Conservation (phyloP, 2,113 vertebrate species). For the Petromus typicus region DNA sequence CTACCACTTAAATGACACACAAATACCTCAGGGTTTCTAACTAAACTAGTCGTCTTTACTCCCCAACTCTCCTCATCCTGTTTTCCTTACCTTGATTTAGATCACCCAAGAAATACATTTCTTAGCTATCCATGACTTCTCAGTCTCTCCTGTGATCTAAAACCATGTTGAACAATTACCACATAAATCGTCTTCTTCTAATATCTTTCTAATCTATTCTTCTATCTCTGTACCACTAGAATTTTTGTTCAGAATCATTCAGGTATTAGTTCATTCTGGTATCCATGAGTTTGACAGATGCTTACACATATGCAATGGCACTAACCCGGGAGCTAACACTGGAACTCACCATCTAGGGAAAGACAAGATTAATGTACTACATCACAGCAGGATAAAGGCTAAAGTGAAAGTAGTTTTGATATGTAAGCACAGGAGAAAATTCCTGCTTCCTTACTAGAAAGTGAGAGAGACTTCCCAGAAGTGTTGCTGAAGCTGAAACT, state of each 20-base stretch:
- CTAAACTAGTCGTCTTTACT: background rate
- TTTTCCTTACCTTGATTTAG: conserved; percentile 26
- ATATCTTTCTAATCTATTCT: background rate
- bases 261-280: background rate
- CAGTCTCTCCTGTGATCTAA: background rate
- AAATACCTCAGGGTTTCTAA: background rate
- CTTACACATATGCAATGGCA: background rate
- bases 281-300: background rate
- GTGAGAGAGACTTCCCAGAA: background rate
- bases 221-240: background rate
- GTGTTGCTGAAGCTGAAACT: background rate
- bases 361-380: background rate
- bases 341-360: background rate
- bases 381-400: background rate
- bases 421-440: background rate
- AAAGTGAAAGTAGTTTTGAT: background rate
- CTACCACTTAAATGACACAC: background rate
- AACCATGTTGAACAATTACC: background rate
- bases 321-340: background rate
- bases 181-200: background rate
- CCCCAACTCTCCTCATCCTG: background rate
- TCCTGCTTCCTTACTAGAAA: background rate
- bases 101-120: background rate
- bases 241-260: conserved; percentile 16
- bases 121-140: conserved; percentile 14